Base-by-base conservation (phyloP, 2,888 invertebrate species). In the Tineola bisselliella region DNA sequence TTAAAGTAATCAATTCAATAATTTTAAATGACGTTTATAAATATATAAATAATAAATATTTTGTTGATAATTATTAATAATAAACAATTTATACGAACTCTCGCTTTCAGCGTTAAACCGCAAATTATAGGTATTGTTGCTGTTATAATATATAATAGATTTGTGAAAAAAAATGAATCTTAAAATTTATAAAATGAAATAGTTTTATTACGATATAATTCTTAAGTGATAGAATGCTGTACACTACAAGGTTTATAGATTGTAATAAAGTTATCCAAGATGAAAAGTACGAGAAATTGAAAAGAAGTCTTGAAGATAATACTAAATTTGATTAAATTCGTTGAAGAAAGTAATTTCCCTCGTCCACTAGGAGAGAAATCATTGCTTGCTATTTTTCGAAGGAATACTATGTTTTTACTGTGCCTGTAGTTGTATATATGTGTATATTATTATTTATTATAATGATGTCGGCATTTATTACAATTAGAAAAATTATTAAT, bases 321-420 rank as follows among this genome's bases (percentile, higher is more conserved):
- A 8, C 19, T 59, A 61, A 61, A 64, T 52, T 63, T 59, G 62
- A 62, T 62, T 58, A 63, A 30, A 17, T 48, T 56, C 61, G 44
- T 57, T 58, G 61, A 61, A 52, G 63, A 62, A 62, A 61, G 69
- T 69, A 61, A 31, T 17, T 54, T 54, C 17, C 54, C 54, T 54
- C 18, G 54, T 25, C 11, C 2, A 1, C 54, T 54, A 18, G 5
- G 1, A 25, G 54, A 54, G 54, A 54, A 54, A 54, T 6, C 25
- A 13, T 18, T 8, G 54, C 18, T 54, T 4, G 4, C 18, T 25
- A 54, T 11, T 25, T 25, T 54, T 11, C 10, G 54, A 54, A 25
- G 48, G 8, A 15, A 48, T 5, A 48, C 38, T 38, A 38, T 38
- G 10, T 12, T 12, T 38, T 38, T 38, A 38, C 4, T 25, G 6